Base-by-base conservation (phyloP, 2,888 invertebrate genomes). In the Sarcophaga subvicina region DNA sequence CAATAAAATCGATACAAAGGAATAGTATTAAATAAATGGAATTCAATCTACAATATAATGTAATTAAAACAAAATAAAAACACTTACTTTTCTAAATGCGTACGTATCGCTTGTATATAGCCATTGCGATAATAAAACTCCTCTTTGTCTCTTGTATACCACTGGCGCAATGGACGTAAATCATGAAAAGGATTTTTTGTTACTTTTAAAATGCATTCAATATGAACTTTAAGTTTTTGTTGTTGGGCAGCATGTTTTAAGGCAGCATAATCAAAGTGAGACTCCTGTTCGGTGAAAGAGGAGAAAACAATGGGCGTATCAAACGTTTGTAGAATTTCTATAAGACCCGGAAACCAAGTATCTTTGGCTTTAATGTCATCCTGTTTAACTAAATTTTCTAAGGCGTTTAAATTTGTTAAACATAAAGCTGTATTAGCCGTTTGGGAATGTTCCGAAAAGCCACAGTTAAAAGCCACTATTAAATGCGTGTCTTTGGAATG, bases 271-370 rank as follows among this genome's bases (percentile, higher is more conserved):
- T 93, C 91, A 14, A 90, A 89, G 27, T 87, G 84, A 0, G 91
- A 89, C 70, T 91, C 91, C 27, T 87, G 37, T 49, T 79, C 83
- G 2, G 91, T 91, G 37, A 88, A 89, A 8, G 93, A 93, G 0
- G 92, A 93, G 73, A 91, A 91, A 10, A 92, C 87, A 70, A 93
- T 90, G 14, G 92, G 92, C 3, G 90, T 88, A 10, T 89, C 87
- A 37, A 90, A 90, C 4, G 89, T 88, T n/a, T 88, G 81, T 17
- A 92, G 78, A 11, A 91, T 81, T 25, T 88, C 85, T 0, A 76
- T 4, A 5, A 93, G 88, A 11, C 91, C 92, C 2, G 49, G 14
- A 45, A 82, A 73, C 88, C 90, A 90, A 27, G 85, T 88, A 76
- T 86, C 88, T 1, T 79, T 75, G 1, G 17, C 47, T 66, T 63